These are phyloP conservation scores for Formica selysi DNA, from an alignment of 1,140 invertebrate genomes.

Conservation along the genomic window DNA sequence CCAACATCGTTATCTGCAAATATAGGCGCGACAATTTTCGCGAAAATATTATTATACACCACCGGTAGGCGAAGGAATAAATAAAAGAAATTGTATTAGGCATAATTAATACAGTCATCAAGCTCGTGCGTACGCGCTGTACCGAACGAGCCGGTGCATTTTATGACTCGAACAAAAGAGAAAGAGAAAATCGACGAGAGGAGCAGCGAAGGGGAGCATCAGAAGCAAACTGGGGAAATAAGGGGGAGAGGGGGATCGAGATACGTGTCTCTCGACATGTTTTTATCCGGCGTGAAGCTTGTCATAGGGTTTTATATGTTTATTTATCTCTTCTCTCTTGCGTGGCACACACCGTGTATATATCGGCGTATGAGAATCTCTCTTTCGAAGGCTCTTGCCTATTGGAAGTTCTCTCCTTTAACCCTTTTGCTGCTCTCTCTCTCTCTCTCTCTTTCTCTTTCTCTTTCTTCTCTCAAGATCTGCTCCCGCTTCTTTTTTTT, in stretches of 20 bases:
- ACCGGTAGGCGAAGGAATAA: not conserved
- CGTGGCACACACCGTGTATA: constrained; percentile 36
- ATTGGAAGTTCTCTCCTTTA: constrained; percentile 71
- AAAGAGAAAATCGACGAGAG: constrained; percentile 16
- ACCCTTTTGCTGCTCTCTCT: constrained; percentile 46
- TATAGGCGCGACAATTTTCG: constrained; percentile 22
- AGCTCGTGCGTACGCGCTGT: constrained; percentile 11
- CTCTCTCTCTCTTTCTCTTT: too few species aligned
- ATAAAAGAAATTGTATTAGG: constrained; percentile 36
- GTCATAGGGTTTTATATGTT: constrained; percentile 77
- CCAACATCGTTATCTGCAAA: not conserved
- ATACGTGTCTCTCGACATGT: constrained; percentile 75
- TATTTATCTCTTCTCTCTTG: constrained; percentile 74
- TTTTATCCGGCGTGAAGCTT: constrained; percentile 77
- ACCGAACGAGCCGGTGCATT: constrained; percentile 20
- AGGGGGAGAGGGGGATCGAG: constrained; percentile 61
- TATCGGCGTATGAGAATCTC: constrained; percentile 48
- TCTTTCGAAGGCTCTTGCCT: constrained; percentile 52
- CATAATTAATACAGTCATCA: constrained; percentile 70
- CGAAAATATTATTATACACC: constrained; percentile 5
- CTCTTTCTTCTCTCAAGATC: constrained; percentile 17
- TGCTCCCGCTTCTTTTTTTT: constrained; percentile 16
- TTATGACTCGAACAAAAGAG: constrained; percentile 29
- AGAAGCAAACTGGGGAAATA: constrained; percentile 24
- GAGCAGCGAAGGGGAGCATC: not conserved